Evolutionary conservation across 2,888 invertebrate species (phyloP), one percentile per base, ranked within the genome.

Genomic region (Eristalis intricaria): DNA sequence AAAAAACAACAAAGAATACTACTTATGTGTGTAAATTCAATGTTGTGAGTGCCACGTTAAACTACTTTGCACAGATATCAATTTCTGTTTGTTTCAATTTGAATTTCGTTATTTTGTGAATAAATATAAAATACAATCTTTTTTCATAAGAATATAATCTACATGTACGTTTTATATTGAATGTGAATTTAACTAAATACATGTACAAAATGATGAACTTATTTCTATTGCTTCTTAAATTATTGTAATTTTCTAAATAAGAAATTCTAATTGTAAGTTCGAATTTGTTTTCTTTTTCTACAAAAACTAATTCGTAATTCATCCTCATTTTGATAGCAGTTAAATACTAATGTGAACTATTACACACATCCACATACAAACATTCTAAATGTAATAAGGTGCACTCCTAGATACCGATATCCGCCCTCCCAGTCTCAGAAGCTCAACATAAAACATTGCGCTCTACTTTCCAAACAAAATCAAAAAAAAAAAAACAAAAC

Each of bases 31-130:
- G 74, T 83, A 50, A 22, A 56, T 60, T 86, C 83, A 79, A 86
- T 83, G 86, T 86, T 83, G 76, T 86, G 65, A 79, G 35, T 66
- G 83, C 66, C 86, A 83, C 86, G 74, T 79, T 71, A 11, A 75
- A 79, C 68, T 83, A 86, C 70, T 86, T 83, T 86, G 86, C 86
- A 86, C 83, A 78, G 78, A 78, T 32, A 75, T 60, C 60, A 60
- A 26, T 60, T 23, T 58, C 13, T 60, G 29, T 56, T 63, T 19
- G 7, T 71, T 50, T 32, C 64, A n/a, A 22, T 71, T 50, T 32
- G 58, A n/a, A 22, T 64, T 38, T 22, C 38, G 32, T 65, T 65
- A 10, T 23, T 19, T 23, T 60, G 23, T 23, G 15, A 23, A 43
- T 23, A 73, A 43, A 40, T 19, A 19, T 13, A 38, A 68, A 64